Evolutionary conservation across 92 coral and sea anemone genomes (phyloP).

Genomic region (Epizoanthus illoricatus): DNA sequence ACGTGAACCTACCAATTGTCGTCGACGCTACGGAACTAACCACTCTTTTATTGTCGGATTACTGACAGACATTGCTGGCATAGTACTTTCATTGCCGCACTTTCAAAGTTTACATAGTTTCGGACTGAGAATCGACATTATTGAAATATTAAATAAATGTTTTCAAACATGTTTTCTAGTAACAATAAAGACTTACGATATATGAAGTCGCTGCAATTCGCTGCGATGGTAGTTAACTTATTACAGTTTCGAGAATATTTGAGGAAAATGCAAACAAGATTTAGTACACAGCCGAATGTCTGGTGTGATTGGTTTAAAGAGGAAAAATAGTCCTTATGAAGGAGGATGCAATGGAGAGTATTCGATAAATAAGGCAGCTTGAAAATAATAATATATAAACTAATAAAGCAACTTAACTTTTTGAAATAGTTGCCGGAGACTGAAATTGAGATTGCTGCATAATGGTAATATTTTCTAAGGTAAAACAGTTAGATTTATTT

Average conservation of each 20-base stretch:
- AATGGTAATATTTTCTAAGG: no score
- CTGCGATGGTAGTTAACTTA: background rate
- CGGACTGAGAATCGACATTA: background rate
- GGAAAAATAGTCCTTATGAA: background rate
- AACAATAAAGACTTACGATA: background rate
- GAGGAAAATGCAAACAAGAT: background rate
- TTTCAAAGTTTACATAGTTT: background rate
- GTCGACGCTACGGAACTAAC: no score
- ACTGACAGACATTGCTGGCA: no score
- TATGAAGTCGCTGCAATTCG: background rate
- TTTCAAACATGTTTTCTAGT: background rate
- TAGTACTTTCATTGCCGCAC: background rate
- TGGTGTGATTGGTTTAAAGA: background rate
- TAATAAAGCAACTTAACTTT: no score
- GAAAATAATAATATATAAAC: no score
- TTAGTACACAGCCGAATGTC: background rate
- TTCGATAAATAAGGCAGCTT: no score
- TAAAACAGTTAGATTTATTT: no score
- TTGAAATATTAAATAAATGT: background rate
- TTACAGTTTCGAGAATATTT: background rate
- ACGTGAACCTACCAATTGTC: no score
- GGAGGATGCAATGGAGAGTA: no score
- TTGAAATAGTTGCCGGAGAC: no score
- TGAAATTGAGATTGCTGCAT: no score
- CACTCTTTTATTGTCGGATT: no score